These are phyloP conservation scores for Dryococelus australis DNA, from an alignment of 2,888 invertebrate genomes.

Conservation along the genomic window DNA sequence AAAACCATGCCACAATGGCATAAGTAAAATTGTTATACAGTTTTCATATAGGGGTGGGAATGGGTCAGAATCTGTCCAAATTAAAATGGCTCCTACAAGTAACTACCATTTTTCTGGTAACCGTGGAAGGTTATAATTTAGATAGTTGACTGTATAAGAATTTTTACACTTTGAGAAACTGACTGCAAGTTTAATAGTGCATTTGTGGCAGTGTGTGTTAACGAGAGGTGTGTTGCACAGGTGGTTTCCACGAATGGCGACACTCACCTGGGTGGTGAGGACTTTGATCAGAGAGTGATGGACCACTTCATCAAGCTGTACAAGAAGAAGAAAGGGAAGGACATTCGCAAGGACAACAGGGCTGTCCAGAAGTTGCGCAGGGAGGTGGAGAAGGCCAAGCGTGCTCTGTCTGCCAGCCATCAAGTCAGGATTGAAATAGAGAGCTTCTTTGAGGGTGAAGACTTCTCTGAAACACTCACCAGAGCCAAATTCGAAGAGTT, in stretches of 20 bases:
- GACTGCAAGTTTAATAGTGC: too few species aligned
- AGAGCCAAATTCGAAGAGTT: slow-evolving; percentile 98
- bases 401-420: slow-evolving; percentile 92
- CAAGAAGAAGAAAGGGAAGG: slow-evolving; percentile 99
- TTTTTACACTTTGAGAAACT: too few species aligned
- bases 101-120: too few species aligned
- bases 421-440: slow-evolving; percentile 99
- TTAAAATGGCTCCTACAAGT: too few species aligned
- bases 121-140: too few species aligned
- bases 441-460: slow-evolving; percentile 97
- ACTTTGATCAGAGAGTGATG: slow-evolving; percentile 98
- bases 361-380: slow-evolving; percentile 96
- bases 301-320: slow-evolving; percentile 98
- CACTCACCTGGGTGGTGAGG: slow-evolving; percentile 98
- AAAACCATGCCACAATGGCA: too few species aligned
- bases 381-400: slow-evolving; percentile 97
- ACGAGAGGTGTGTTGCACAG: slow-evolving; percentile 43
- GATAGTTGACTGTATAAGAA: too few species aligned
- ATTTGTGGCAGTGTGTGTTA: too few species aligned
- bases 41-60: too few species aligned
- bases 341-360: slow-evolving; percentile 92
- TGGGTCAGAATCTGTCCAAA: too few species aligned
- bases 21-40: too few species aligned
- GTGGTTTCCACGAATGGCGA: slow-evolving; percentile 92
- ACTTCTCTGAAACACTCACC: slow-evolving; percentile 97